Evolutionary conservation across 2,797 vertebrate species (phyloP).

Genomic region (Etheostoma nigrum): DNA sequence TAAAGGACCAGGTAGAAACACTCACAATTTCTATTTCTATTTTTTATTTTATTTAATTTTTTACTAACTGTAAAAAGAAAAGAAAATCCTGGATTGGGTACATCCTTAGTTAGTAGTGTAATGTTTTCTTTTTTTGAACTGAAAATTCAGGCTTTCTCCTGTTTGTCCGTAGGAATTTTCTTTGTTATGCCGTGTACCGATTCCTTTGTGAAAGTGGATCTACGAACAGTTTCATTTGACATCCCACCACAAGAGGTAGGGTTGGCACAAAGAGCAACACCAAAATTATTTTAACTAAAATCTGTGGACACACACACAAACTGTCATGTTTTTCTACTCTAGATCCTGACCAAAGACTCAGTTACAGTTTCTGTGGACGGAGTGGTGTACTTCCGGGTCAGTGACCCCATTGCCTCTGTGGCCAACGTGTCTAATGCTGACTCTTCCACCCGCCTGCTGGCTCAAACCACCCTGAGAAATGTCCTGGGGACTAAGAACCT

Average conservation of each 20-base stretch:
- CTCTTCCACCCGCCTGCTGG: slow-evolving; percentile 84
- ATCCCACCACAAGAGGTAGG: slow-evolving; percentile 88
- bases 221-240: slow-evolving; percentile 88
- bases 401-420: slow-evolving; percentile 86
- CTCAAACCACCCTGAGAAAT: slow-evolving; percentile 88
- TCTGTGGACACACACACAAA: background rate
- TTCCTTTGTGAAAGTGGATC: slow-evolving; percentile 84
- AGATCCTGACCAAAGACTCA: slow-evolving; percentile 89
- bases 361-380: slow-evolving; percentile 86
- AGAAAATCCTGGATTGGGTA: background rate
- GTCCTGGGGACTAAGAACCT: slow-evolving; percentile 88
- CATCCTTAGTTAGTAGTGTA: background rate
- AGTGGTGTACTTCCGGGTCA: slow-evolving; percentile 87
- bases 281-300: background rate
- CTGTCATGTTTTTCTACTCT: background rate
- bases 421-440: slow-evolving; percentile 85
- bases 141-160: background rate
- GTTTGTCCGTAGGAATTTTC: slow-evolving; percentile 81
- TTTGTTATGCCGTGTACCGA: slow-evolving; percentile 87
- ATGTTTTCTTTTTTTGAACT: background rate
- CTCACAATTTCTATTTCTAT: background rate
- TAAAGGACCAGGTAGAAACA: slow-evolving; percentile 84
- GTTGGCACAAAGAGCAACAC: background rate
- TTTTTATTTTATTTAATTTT: too few relatives aligned
- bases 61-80: background rate